Conservation (phyloP, 1,140 invertebrate species). For the Telenomus remus region DNA sequence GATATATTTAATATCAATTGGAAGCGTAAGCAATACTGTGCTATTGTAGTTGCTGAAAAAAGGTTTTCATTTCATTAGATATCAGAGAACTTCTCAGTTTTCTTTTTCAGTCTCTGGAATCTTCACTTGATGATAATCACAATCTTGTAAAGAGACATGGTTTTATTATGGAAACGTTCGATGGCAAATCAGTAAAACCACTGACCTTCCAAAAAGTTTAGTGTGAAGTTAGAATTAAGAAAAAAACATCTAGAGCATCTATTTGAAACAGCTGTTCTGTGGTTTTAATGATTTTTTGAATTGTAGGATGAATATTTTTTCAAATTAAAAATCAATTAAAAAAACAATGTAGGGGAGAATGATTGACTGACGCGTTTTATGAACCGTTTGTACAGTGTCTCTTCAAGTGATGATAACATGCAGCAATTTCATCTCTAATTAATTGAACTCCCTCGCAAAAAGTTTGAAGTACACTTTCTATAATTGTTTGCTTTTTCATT, state of each 20-base stretch:
- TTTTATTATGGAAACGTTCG: neutral
- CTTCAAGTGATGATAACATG: slow-evolving; percentile 20
- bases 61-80: slow-evolving; percentile 69
- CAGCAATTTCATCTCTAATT: slow-evolving; percentile 6
- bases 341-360: slow-evolving; percentile 29
- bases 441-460: neutral
- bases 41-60: slow-evolving; percentile 75
- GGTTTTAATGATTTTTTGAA: neutral
- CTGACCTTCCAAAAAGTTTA: neutral
- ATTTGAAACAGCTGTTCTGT: neutral
- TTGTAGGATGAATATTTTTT: neutral
- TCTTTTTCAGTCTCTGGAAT: neutral
- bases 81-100: slow-evolving; percentile 14
- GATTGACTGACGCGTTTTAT: slow-evolving; percentile 21
- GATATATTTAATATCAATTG: slow-evolving; percentile 67
- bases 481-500: neutral
- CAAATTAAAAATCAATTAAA: slow-evolving; percentile 8
- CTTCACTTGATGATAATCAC: slow-evolving; percentile 1
- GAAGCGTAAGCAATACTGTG: slow-evolving; percentile 73
- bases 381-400: slow-evolving; percentile 33
- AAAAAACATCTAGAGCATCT: too few relatives aligned
- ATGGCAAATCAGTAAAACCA: slow-evolving; percentile 1
- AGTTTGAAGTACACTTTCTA: neutral
- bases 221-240: too few relatives aligned
- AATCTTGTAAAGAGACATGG: neutral